phyloP scores from a whole-genome alignment of 2,113 vertebrate genomes.

The Chaetops frenatus region DNA sequence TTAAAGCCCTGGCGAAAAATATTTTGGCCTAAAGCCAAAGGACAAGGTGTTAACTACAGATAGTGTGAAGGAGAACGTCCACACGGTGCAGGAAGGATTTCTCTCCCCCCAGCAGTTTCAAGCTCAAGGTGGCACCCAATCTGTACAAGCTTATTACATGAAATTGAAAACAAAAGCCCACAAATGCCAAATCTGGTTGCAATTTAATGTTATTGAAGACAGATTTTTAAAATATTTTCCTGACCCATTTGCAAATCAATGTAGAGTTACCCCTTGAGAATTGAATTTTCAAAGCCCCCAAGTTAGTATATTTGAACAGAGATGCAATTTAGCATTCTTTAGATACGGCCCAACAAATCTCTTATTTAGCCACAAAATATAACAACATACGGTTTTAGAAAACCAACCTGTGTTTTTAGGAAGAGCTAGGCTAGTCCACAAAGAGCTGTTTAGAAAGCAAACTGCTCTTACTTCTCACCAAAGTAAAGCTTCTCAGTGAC shows the following conservation, averaged over 20 bases:
- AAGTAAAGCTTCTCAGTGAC: neutral
- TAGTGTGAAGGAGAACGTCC: constrained; percentile 45
- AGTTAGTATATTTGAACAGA: neutral
- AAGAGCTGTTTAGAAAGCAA: neutral
- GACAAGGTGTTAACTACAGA: constrained; percentile 63
- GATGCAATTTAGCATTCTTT: neutral
- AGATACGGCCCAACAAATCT: neutral
- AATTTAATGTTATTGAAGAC: neutral
- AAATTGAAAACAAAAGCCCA: neutral
- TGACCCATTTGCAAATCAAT: neutral
- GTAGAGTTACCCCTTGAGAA: neutral
- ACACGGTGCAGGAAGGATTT: neutral
- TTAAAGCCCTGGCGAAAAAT: constrained; percentile 66
- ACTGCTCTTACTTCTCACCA: neutral
- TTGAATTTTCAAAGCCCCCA: neutral
- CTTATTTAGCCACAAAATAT: neutral
- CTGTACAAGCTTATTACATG: neutral
- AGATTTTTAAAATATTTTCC: neutral
- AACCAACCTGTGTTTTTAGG: neutral
- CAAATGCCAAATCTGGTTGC: neutral
- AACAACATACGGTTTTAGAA: neutral
- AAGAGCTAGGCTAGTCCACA: neutral
- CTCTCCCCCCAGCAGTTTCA: neutral
- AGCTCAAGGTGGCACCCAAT: neutral
- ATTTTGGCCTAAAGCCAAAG: constrained; percentile 62